These are phyloP conservation scores for Oophaga pumilio DNA, from an alignment of 2,113 vertebrate species.

Conservation along the genomic window DNA sequence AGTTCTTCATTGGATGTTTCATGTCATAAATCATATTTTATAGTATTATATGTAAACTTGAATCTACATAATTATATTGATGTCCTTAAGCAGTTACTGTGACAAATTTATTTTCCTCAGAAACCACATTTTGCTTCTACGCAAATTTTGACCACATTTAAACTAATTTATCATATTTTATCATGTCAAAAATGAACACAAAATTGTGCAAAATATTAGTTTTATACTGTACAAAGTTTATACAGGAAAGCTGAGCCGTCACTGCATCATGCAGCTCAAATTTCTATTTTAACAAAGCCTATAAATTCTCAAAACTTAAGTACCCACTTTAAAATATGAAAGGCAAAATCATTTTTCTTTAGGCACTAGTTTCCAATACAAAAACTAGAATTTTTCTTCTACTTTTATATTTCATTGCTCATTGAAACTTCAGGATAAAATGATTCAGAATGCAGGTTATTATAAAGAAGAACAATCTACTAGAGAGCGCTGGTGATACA, in stretches of 20 bases:
- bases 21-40: neutral
- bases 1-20: constrained; percentile 8
- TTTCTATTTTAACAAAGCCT: constrained; percentile 39
- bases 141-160: constrained; percentile 20
- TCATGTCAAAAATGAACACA: neutral
- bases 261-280: neutral
- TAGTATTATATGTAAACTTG: neutral
- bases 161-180: neutral
- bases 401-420: constrained; percentile 31
- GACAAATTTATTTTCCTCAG: constrained; percentile 20
- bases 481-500: constrained; percentile 14
- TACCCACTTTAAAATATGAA: constrained; percentile 3
- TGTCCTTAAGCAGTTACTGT: constrained; percentile 26
- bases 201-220: constrained; percentile 9
- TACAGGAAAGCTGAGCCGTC: neutral
- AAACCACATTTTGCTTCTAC: constrained; percentile 2
- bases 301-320: constrained; percentile 14
- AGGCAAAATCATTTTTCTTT: constrained; percentile 27
- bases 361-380: constrained; percentile 45
- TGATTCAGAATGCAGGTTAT: constrained; percentile 49
- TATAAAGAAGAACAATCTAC: constrained; percentile 47
- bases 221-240: neutral
- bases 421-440: constrained; percentile 37
- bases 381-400: constrained; percentile 18
- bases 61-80: constrained; percentile 21